Conservation (phyloP, 1,140 invertebrate genomes). For the Vanessa tameamea region DNA sequence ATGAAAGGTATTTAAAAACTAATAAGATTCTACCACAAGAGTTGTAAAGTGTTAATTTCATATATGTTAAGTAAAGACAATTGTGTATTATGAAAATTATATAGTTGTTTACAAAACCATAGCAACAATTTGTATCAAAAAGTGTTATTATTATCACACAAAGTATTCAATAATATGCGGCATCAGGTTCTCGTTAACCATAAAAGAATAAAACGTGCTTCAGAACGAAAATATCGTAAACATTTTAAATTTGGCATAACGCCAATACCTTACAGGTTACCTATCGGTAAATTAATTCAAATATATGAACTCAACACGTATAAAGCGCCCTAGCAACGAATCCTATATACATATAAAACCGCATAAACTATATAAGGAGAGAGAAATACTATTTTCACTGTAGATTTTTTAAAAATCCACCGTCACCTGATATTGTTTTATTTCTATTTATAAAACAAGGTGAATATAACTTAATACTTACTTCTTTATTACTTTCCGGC, state of each 20-base stretch:
- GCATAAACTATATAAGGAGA: background rate
- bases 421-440: constrained; percentile 61
- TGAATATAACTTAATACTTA: constrained; percentile 46
- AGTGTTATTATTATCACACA: background rate
- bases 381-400: background rate
- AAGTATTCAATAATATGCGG: constrained; percentile 12
- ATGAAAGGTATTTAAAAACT: no score
- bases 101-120: constrained; percentile 14
- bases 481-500: constrained; percentile 50
- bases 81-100: background rate
- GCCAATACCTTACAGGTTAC: constrained; percentile 68
- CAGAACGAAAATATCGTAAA: constrained; percentile 76
- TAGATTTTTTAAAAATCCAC: constrained; percentile 32
- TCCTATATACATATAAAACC: background rate
- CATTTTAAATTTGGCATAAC: constrained; percentile 59
- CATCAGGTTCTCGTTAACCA: constrained; percentile 41
- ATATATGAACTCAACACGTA: background rate
- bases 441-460: constrained; percentile 69
- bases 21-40: no score
- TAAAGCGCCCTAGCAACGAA: background rate
- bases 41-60: no score
- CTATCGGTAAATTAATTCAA: constrained; percentile 32
- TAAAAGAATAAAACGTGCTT: constrained; percentile 70
- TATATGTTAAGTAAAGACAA: no score
- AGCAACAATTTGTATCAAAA: background rate